Conservation (phyloP, 2,797 vertebrate species). For the Antennarius maculatus region DNA sequence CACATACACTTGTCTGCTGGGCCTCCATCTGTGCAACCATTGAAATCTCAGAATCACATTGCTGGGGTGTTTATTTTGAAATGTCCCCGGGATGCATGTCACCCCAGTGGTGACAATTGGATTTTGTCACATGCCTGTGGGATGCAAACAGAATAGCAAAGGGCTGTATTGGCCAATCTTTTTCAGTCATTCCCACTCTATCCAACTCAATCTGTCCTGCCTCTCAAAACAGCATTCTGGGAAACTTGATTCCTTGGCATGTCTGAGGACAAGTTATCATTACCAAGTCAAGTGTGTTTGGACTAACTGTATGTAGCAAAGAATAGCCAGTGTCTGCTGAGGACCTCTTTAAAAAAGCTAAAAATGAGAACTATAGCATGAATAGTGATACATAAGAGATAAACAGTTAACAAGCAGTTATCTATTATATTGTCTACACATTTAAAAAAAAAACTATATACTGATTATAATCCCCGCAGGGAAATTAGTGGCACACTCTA, state of each 20-base stretch:
- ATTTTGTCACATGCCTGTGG: slow-evolving; percentile 74
- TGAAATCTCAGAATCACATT: slow-evolving; percentile 52
- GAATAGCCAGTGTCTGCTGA: slow-evolving; percentile 23
- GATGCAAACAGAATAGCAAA: slow-evolving; percentile 55
- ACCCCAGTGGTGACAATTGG: slow-evolving; percentile 69
- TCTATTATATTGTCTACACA: too few species aligned
- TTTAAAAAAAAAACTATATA: neutral
- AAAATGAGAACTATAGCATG: slow-evolving; percentile 20
- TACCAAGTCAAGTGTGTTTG: slow-evolving; percentile 56
- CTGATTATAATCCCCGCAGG: too few species aligned
- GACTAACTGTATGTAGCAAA: slow-evolving; percentile 46
- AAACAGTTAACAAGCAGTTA: too few species aligned
- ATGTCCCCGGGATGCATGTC: slow-evolving; percentile 67
- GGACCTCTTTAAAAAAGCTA: slow-evolving; percentile 15
- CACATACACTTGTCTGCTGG: neutral
- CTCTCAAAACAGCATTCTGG: slow-evolving; percentile 56
- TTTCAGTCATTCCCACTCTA: slow-evolving; percentile 55
- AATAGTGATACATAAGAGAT: too few species aligned
- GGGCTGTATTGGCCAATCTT: slow-evolving; percentile 65
- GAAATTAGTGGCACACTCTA: too few species aligned
- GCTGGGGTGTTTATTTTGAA: slow-evolving; percentile 58
- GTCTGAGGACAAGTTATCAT: slow-evolving; percentile 64
- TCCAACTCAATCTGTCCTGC: slow-evolving; percentile 49
- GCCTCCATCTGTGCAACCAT: slow-evolving; percentile 23
- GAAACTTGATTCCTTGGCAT: slow-evolving; percentile 57